Base-by-base conservation (phyloP, 2,888 invertebrate genomes). In the Pollenia griseotomentosa region DNA sequence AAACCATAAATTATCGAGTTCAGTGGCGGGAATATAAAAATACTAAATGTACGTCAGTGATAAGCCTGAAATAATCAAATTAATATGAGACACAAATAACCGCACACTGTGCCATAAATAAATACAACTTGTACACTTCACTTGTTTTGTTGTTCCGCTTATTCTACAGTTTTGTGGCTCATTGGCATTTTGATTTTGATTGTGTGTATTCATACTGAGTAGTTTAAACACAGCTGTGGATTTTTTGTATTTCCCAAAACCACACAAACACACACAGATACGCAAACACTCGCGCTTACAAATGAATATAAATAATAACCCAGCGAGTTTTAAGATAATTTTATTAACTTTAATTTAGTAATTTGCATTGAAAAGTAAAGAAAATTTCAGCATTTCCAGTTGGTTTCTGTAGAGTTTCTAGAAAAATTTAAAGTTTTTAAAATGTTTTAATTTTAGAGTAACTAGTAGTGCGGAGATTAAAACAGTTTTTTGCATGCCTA, bases 181-280 rank as follows among this genome's bases (percentile, higher is more conserved):
- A 85, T 85, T 82, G 87, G 82, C 84, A 85, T 85, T 87, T 87
- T 81, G 80, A 87, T 87, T 71, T 80, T 78, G 77, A 73, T 77
- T 83, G 82, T 61, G 59, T 40, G 57, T 51, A n/a, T 40, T 57
- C 51, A 11, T 68, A 46, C 33, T n/a, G 79, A 51, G 59, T 44
- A 71, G 44, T 78, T 33, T 73, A 68, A 86, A 74, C 42, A 63
- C 85, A 73, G 73, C 78, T 78, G 85, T 74, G 57, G 61, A 74
- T 61, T 84, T 66, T 48, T 48, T 19, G n/a, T 19, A 19, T 19
- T 53, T 59, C 9, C 19, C 19, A 40, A 16, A 59, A 63, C 74
- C 11, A 55, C 23, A 63, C n/a, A 65, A 2, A 42, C 1, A 16
- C 48, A 63, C n/a, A 79, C 44, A 51, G 33, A 48, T 6, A 44